A percentile compares a stretch with the other conserved stretches of the same genome.
phyloP scores from a whole-genome alignment of 1,140 invertebrate genomes.

The Caenorhabditis briggsae region DNA sequence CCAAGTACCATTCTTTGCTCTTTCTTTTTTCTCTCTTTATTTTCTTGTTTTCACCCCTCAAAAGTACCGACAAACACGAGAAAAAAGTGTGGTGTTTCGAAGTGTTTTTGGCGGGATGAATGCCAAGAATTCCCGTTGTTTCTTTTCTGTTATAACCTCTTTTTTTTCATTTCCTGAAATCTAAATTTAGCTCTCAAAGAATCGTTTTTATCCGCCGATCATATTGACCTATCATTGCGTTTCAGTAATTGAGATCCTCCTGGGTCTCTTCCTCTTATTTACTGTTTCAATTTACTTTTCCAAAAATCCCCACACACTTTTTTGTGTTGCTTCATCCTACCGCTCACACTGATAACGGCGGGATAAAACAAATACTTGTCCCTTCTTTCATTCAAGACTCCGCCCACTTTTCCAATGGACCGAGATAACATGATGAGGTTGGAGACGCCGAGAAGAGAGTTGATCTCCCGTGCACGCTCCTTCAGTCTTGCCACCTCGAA shows the following conservation, averaged over 20 bases:
- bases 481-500: constrained; percentile 53
- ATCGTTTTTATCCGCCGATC: constrained; percentile 2
- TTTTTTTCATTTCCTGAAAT: not conserved
- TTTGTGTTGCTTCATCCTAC: not conserved
- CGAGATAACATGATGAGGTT: constrained; percentile 8
- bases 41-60: constrained; percentile 50
- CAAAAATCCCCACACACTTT: not conserved
- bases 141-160: not conserved
- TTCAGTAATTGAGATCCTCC: not conserved
- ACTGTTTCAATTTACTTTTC: constrained; percentile 45
- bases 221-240: constrained; percentile 17
- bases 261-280: constrained; percentile 7
- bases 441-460: constrained; percentile 50
- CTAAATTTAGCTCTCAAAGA: constrained; percentile 40
- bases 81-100: constrained; percentile 5
- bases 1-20: constrained; percentile 33
- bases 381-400: not conserved
- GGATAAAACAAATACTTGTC: constrained; percentile 53
- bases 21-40: not conserved
- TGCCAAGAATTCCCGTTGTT: not conserved
- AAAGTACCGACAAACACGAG: constrained; percentile 50
- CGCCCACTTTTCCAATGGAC: constrained; percentile 25
- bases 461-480: constrained; percentile 47
- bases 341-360: not conserved
- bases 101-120: constrained; percentile 7